Percentiles rank a stretch among this genome's conserved stretches.
phyloP scores from a whole-genome alignment of 2,113 vertebrate species.

The Polypterus senegalus region DNA sequence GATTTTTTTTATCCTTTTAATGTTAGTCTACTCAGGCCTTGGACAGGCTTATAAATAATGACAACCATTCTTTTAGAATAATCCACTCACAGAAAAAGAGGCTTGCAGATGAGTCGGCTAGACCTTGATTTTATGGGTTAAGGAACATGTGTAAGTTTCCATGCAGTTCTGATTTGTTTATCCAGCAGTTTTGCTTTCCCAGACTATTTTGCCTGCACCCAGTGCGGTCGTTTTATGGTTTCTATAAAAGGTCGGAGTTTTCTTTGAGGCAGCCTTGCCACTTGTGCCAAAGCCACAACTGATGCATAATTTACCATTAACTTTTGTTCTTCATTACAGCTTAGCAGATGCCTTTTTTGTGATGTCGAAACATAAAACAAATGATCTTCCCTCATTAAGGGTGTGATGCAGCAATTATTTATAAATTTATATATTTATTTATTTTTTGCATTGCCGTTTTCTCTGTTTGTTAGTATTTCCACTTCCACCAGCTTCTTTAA shows the following conservation, averaged over 20 bases:
- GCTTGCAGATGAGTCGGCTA: constrained; percentile 4
- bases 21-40: no score
- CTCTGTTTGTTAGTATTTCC: background rate
- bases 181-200: constrained; percentile 70
- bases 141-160: constrained; percentile 57
- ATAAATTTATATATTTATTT: background rate
- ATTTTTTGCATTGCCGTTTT: background rate
- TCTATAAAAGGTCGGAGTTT: constrained; percentile 75
- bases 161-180: constrained; percentile 74
- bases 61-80: no score
- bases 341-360: constrained; percentile 49
- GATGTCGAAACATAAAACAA: constrained; percentile 59
- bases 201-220: constrained; percentile 58
- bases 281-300: constrained; percentile 72
- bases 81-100: background rate
- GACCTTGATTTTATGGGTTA: constrained; percentile 53
- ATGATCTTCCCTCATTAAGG: constrained; percentile 49
- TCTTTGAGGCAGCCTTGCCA: constrained; percentile 60
- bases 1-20: no score
- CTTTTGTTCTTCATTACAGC: constrained; percentile 85
- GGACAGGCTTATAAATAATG: no score
- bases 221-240: constrained; percentile 71
- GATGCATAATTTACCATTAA: constrained; percentile 58
- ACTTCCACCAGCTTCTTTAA: background rate
- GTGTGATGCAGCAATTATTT: constrained; percentile 11